Evolutionary conservation across 1,140 invertebrate genomes (phyloP), one percentile per base, ranked within the genome.

Genomic region (Delia radicum): DNA sequence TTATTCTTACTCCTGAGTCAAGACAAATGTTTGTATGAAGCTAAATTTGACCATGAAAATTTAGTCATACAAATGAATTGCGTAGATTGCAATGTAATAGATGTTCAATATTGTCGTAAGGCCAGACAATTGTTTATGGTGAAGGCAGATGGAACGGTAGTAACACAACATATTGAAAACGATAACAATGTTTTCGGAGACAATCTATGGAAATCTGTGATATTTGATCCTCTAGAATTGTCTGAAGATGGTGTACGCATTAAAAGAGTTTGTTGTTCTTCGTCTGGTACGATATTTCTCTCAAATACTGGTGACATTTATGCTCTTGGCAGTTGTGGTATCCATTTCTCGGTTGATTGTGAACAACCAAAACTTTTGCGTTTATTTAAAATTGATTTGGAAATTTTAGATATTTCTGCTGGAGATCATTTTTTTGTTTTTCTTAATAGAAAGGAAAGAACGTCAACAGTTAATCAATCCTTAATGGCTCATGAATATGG

Each of bases 351-450:
- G 2, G 62, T 78, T 2, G 83, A 86, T 42, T 69, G 29, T 15
- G 37, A 75, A 8, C 80, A 85, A 13, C 85, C 85, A 2, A 80
- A 79, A 3, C 81, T 82, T 21, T 77, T 86, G 74, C 80, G 81
- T 6, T 78, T 83, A 3, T 86, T 82, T 48, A 79, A 82, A 28
- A 84, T 82, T 42, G 77, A 76, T 5, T 79, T 83, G 28, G 80
- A 83, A 28, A 74, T 85, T 5, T 67, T 84, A 4, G 84, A 85
- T 24, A 37, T 85, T 26, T 78, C 74, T 7, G 81, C 82, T 15
- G 84, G 84, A 0, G 77, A 80, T 29, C 81, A 85, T n/a, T 83
- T 84, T 37, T 85, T 85, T 65, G 81, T 83, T 3, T 62, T 85
- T 75, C 42, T 85, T 5, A 28, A 81, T 79, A 0, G 78, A 78